A percentile compares a stretch with the other conserved stretches of the same genome.
phyloP scores from a whole-genome alignment of 2,888 invertebrate species.

The Thyatira batis region DNA sequence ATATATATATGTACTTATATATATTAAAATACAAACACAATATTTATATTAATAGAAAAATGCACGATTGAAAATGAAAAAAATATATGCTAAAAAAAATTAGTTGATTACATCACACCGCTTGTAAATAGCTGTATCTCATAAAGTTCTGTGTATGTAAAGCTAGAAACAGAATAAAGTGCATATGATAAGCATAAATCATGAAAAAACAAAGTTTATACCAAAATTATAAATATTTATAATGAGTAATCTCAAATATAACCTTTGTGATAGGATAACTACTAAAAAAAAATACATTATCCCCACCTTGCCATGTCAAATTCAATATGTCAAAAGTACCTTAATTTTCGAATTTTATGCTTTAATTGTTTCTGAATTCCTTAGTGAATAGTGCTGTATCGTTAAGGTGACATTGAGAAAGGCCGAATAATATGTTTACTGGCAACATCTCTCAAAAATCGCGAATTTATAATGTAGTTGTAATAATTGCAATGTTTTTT shows the following conservation, averaged over 20 bases:
- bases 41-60: background rate
- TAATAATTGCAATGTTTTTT: conserved; percentile 63
- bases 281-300: background rate
- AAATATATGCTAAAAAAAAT: conserved; percentile 5
- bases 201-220: background rate
- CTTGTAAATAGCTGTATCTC: conserved; percentile 40
- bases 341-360: conserved; percentile 13
- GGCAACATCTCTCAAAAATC: conserved; percentile 75
- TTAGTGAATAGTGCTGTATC: conserved; percentile 41
- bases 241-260: conserved; percentile 6
- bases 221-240: conserved; percentile 2
- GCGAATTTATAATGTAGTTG: conserved; percentile 77
- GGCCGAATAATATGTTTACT: conserved; percentile 80
- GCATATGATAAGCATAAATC: background rate
- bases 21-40: background rate
- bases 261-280: background rate
- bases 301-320: conserved; percentile 29
- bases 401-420: conserved; percentile 65
- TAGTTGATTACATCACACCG: conserved; percentile 21
- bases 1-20: background rate
- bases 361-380: conserved; percentile 26
- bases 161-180: conserved; percentile 2
- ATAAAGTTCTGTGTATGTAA: conserved; percentile 3
- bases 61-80: conserved; percentile 3
- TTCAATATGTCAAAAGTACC: conserved; percentile 1